Percentiles rank a stretch among this genome's conserved stretches.
These are phyloP conservation scores for Poeciliopsis turrubarensis DNA, from an alignment of 2,113 vertebrate species.

Conservation along the genomic window DNA sequence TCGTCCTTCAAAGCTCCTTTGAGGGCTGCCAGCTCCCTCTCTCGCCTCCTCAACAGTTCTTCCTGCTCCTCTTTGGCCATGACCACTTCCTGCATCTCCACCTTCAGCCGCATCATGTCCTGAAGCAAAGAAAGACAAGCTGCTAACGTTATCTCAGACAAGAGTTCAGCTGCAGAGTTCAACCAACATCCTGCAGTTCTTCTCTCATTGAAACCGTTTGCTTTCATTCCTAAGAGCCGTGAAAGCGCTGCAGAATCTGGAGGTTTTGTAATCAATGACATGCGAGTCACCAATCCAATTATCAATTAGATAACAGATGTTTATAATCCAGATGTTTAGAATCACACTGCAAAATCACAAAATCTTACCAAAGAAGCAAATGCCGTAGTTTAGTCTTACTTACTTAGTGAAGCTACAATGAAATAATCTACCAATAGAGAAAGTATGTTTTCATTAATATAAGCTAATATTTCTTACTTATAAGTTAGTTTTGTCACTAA, in stretches of 20 bases:
- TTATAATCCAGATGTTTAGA: not conserved
- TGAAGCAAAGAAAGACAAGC: slow-evolving; percentile 51
- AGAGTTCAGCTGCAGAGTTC: not conserved
- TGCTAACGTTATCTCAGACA: not conserved
- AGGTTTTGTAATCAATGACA: not conserved
- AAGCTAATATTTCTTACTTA: too few species aligned
- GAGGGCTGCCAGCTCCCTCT: slow-evolving; percentile 92
- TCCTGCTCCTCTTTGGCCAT: slow-evolving; percentile 91
- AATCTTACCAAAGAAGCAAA: too few species aligned
- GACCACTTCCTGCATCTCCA: slow-evolving; percentile 86
- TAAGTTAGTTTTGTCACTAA: too few species aligned
- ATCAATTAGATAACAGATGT: too few species aligned
- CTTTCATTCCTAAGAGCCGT: not conserved
- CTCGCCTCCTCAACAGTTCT: slow-evolving; percentile 88
- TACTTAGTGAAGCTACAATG: too few species aligned
- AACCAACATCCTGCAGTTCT: not conserved
- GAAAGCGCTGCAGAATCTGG: not conserved
- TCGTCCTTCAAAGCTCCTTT: slow-evolving; percentile 97
- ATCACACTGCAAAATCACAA: too few species aligned
- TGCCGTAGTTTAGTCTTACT: too few species aligned
- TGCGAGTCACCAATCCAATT: too few species aligned
- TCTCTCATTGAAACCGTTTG: not conserved
- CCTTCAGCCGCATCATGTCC: slow-evolving; percentile 90
- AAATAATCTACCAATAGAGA: too few species aligned
- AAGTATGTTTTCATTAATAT: too few species aligned